Evolutionary conservation across 2,113 vertebrate species (phyloP).

Genomic region (Cavia porcellus): DNA sequence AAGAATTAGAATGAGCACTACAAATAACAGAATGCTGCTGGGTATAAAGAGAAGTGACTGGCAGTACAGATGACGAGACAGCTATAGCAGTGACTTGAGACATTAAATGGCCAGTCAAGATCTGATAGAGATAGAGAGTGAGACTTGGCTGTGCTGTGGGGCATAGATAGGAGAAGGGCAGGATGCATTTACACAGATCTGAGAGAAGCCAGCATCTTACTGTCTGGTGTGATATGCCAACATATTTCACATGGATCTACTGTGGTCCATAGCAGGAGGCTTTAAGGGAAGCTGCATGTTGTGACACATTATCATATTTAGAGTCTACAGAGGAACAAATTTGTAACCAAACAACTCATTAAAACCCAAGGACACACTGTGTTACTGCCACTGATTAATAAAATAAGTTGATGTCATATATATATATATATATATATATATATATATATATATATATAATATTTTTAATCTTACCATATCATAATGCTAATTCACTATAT

Average conservation of each 20-base stretch:
- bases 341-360: background rate
- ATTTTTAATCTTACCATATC: background rate
- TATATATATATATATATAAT: background rate
- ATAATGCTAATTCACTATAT: conserved; percentile 27
- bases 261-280: background rate
- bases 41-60: background rate
- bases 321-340: background rate
- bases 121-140: conserved; percentile 29
- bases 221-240: too few relatives aligned
- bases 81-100: background rate
- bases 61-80: background rate
- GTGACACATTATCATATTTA: background rate
- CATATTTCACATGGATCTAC: background rate
- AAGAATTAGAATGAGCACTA: background rate
- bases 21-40: background rate
- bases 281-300: background rate
- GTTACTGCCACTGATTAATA: background rate
- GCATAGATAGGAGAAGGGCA: background rate
- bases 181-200: background rate
- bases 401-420: background rate
- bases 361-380: background rate
- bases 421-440: background rate
- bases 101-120: background rate
- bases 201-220: rapidly evolving
- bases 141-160: background rate